phyloP scores from a whole-genome alignment of 2,888 invertebrate genomes.

The Ornithoptera alexandrae region DNA sequence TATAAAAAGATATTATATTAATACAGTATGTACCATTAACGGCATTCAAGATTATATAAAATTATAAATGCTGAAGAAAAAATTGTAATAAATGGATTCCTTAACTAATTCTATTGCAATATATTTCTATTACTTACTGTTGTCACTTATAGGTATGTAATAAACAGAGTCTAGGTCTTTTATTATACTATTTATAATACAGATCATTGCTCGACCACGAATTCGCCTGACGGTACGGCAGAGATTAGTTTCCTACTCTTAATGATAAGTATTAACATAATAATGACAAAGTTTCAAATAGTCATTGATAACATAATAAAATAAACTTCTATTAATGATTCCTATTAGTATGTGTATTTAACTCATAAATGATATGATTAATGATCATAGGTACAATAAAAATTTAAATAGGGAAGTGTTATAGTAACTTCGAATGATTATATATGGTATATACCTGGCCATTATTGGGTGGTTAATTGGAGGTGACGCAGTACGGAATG shows the following conservation, averaged over 20 bases:
- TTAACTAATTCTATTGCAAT: no score
- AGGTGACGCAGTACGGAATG: constrained; percentile 68
- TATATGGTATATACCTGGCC: background rate
- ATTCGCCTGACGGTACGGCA: no score
- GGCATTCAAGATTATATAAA: background rate
- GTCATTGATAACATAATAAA: background rate
- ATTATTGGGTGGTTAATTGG: constrained; percentile 38
- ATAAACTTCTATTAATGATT: background rate
- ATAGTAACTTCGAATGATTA: constrained; percentile 12
- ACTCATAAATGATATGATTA: background rate
- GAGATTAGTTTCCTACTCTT: no score
- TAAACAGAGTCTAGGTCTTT: background rate
- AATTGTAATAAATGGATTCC: no score
- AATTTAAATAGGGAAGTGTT: constrained; percentile 13
- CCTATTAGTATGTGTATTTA: background rate
- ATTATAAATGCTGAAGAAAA: background rate
- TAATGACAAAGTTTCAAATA: background rate
- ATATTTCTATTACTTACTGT: background rate
- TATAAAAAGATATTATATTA: background rate
- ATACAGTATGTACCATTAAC: background rate
- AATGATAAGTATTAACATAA: background rate
- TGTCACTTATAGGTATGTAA: background rate
- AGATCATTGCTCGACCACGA: no score
- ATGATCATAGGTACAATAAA: constrained; percentile 4
- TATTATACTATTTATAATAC: no score